Evolutionary conservation across 2,888 invertebrate genomes (phyloP).

Genomic region (Ceratothoa steindachneri): DNA sequence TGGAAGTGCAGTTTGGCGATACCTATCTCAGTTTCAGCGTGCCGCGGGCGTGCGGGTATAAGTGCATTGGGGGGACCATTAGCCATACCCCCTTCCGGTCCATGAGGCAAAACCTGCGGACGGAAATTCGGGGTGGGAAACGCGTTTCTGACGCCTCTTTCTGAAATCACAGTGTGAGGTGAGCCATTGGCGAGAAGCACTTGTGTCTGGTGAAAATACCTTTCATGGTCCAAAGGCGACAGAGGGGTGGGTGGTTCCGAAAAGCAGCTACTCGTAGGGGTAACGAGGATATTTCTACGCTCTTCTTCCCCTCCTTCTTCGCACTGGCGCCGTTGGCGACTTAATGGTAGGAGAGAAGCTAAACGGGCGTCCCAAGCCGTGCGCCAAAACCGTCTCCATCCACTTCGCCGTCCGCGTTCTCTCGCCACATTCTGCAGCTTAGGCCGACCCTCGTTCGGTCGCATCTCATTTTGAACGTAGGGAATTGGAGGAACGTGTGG

Average conservation of each 20-base stretch:
- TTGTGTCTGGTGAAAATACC: slow-evolving; percentile 24
- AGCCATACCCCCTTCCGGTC: background rate
- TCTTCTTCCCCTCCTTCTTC: slow-evolving; percentile 39
- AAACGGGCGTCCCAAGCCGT: slow-evolving; percentile 31
- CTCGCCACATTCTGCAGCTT: slow-evolving; percentile 34
- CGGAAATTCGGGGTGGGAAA: slow-evolving; percentile 16
- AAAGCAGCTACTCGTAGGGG: too few species aligned
- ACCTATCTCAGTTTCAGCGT: slow-evolving; percentile 41
- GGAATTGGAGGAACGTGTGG: slow-evolving; percentile 39
- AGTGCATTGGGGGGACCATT: background rate
- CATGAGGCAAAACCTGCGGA: background rate
- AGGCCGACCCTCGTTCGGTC: slow-evolving; percentile 31
- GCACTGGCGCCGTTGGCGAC: slow-evolving; percentile 21
- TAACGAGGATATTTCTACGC: slow-evolving; percentile 28
- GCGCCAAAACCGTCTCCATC: slow-evolving; percentile 28
- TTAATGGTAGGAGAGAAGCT: slow-evolving; percentile 23
- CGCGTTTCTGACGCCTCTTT: background rate
- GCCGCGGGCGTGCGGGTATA: background rate
- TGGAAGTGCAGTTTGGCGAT: slow-evolving; percentile 40
- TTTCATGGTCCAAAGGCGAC: slow-evolving; percentile 3
- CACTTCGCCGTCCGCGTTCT: slow-evolving; percentile 21
- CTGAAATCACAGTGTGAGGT: slow-evolving; percentile 28
- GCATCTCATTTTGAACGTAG: slow-evolving; percentile 39
- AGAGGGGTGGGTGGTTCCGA: slow-evolving; percentile 40
- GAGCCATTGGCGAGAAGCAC: slow-evolving; percentile 36